Evolutionary conservation across 2,113 vertebrate species (phyloP).

Genomic region (Empidonax alnorum): DNA sequence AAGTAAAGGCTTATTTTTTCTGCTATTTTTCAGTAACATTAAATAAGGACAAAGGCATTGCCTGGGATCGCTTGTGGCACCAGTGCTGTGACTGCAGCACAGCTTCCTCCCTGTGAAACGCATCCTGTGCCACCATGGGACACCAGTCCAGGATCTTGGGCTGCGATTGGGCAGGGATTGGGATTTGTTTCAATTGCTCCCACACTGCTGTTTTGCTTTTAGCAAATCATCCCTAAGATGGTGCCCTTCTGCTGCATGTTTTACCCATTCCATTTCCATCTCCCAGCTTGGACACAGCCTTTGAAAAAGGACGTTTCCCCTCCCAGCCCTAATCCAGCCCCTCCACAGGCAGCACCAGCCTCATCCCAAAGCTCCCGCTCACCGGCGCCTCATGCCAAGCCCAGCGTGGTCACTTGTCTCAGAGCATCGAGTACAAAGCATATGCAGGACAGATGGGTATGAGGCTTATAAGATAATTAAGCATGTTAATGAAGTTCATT

Average conservation of each 20-base stretch:
- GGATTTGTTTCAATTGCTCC: not conserved
- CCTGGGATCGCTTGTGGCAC: not conserved
- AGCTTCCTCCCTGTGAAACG: accelerated
- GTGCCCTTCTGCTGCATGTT: accelerated
- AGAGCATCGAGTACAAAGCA: not conserved
- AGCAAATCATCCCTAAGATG: not conserved
- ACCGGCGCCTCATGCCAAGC: not conserved
- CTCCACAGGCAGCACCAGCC: accelerated
- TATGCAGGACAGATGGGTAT: slow-evolving; percentile 32
- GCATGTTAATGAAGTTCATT: slow-evolving; percentile 47
- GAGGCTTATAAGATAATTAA: slow-evolving; percentile 37
- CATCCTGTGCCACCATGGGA: accelerated
- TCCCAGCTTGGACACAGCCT: not conserved
- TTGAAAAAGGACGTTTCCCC: not conserved
- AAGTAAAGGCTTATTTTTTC: not conserved
- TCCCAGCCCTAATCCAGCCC: not conserved
- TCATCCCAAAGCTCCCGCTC: not conserved
- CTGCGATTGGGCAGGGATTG: not conserved
- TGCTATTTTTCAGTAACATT: not conserved
- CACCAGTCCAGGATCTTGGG: not conserved
- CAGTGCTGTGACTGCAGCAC: not conserved
- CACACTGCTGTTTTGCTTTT: not conserved
- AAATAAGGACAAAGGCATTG: not conserved
- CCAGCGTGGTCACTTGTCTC: not conserved
- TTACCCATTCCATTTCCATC: not conserved